Percentiles rank a stretch among this genome's conserved stretches.
These are phyloP conservation scores for Sardina pilchardus DNA, from an alignment of 2,113 vertebrate species.

Conservation along the genomic window DNA sequence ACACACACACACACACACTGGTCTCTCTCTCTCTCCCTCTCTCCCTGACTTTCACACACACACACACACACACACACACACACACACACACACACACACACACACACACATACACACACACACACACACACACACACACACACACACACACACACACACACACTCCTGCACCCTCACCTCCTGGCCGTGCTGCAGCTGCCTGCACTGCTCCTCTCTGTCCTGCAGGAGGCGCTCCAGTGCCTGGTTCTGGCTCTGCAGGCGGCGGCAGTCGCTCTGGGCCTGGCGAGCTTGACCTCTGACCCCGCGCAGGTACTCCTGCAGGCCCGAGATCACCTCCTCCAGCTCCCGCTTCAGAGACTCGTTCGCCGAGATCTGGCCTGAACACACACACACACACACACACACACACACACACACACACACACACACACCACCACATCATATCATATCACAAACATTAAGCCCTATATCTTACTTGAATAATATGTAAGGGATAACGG, in stretches of 20 bases:
- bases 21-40: too few relatives aligned
- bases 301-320: conserved; percentile 84
- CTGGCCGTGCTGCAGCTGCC: conserved; percentile 73
- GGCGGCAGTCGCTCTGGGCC: conserved; percentile 73
- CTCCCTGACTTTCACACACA: too few relatives aligned
- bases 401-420: conserved; percentile 6
- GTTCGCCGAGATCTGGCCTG: conserved; percentile 90
- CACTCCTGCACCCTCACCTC: conserved; percentile 67
- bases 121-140: background rate
- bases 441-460: too few relatives aligned
- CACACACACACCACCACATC: background rate
- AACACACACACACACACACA: background rate
- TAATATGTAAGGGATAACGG: too few relatives aligned
- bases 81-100: too few relatives aligned
- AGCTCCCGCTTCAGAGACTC: conserved; percentile 87
- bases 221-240: conserved; percentile 73
- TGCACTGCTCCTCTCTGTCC: conserved; percentile 73
- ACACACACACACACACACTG: too few relatives aligned
- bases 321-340: conserved; percentile 81
- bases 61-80: too few relatives aligned
- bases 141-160: background rate
- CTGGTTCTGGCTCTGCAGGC: conserved; percentile 77
- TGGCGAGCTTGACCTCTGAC: conserved; percentile 79
- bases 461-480: too few relatives aligned
- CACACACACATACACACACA: too few relatives aligned